Evolutionary conservation across 2,888 invertebrate species (phyloP).

Genomic region (Tetragonisca angustula): DNA sequence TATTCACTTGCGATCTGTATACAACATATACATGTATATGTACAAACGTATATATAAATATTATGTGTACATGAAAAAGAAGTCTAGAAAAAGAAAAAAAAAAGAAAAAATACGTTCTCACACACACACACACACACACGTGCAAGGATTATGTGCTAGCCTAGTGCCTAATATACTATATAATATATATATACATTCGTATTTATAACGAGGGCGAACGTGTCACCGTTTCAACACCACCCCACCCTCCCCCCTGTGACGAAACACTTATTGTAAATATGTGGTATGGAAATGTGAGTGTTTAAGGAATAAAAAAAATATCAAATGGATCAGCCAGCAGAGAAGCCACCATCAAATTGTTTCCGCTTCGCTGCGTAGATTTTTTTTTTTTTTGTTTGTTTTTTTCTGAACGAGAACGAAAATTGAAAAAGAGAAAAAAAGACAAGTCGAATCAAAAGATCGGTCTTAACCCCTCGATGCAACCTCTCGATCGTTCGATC

Average conservation of each 20-base stretch:
- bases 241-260: conserved; percentile 54
- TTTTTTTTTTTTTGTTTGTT: too few species aligned
- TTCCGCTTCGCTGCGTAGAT: background rate
- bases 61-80: conserved; percentile 43
- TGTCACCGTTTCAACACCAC: conserved; percentile 52
- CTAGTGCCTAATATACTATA: conserved; percentile 63
- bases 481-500: too few species aligned
- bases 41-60: conserved; percentile 56
- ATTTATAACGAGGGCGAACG: conserved; percentile 75
- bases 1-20: conserved; percentile 37
- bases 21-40: conserved; percentile 57
- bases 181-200: conserved; percentile 66
- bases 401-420: too few species aligned
- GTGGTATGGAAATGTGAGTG: conserved; percentile 76
- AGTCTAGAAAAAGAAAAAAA: conserved; percentile 29
- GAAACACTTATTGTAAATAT: conserved; percentile 78
- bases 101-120: conserved; percentile 41
- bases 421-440: background rate
- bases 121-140: conserved; percentile 47
- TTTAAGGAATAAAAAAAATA: conserved; percentile 73
- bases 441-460: background rate
- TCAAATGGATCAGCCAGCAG: conserved; percentile 70
- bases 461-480: conserved; percentile 20
- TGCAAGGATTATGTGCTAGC: conserved; percentile 67
- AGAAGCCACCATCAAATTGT: conserved; percentile 78